Evolutionary conservation across 2,888 invertebrate species (phyloP), one percentile per base, ranked within the genome.

Genomic region (Zonitis immaculata): DNA sequence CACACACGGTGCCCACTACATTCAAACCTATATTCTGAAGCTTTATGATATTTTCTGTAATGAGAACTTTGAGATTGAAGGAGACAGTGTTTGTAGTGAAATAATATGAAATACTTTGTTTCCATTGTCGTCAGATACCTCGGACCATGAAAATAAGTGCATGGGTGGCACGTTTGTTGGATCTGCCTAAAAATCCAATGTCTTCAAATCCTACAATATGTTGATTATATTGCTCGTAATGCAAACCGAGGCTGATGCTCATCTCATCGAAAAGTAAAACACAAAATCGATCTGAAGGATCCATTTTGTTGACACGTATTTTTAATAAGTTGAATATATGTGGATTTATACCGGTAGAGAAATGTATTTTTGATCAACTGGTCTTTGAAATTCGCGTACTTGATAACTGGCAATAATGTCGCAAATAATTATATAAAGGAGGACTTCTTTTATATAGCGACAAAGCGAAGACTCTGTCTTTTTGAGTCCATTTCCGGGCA

Each of bases 381-480:
- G 27, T 27, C 8, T 27, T 27, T 8, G 7, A 7, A 30, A 12
- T 30, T 30, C 12, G 5, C 3, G 12, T 30, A 5, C 12, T 5
- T 1, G 12, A 12, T 12, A 30, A 30, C 12, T 30, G 30, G 6
- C n/a, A 30, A 30, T 30, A 30, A 30, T 12, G 1, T 30, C 4
- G 12, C 6, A 30, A 30, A 12, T 30, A 30, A 1, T 12, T 30
- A 12, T 30, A 30, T 7, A 51, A 49, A 18, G 46, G 43, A 6
- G 56, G 58, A 30, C 56, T 53, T 26, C 59, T 12, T 30, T 59
- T 59, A n/a, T 56, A 60, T 8, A 60, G 32, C 0, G 56, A 49
- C 1, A 53, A 26, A 1, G 51, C 55, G n/a, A 56, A 48, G 11
- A 51, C 11, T 44, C 51, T 59, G 4, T 47, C 47, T 25, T 32